Base-by-base conservation (phyloP, 2,113 vertebrate species). In the Elephantulus edwardii region DNA sequence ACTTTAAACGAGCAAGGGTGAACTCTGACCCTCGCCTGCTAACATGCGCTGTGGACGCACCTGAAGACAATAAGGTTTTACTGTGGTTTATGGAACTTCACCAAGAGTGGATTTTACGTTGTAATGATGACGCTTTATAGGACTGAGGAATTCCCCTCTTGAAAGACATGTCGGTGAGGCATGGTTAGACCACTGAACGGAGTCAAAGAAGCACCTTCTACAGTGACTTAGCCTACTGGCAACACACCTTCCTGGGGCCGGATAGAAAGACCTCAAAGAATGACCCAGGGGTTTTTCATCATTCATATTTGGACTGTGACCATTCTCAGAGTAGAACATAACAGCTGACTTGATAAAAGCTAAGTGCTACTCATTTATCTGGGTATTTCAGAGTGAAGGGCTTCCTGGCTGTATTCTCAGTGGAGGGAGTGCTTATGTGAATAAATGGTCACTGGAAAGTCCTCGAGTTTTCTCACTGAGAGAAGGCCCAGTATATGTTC, bases 1-100 rank as follows among this genome's bases (percentile, higher is more conserved):
- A 20, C 13, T 2, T n/a, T 84, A 85, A 80, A 58, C 40, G 70
- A 84, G 46, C 0, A 13, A 82, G 79, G 75, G 90, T 80, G 75
- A 88, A 79, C 62, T 92, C 3, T 74, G 85, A 83, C 66, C 54
- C n/a, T 60, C 66, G 56, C 48, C n/a, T 83, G 71, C 84, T 8
- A n/a, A 88, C 79, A 93, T 77, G 28, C n/a, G 42, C 28, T 64
- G 48, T 74, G 20, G 19, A 12, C 81, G 71, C 28, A 46, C 72
- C 62, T 72, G 54, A 93, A 88, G 64, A 84, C 76, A 75, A 44
- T 16, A 58, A 9, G 58, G 78, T 40, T n/a, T n/a, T 33, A 13
- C 48, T 19, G 42, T 16, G 26, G 64, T 46, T 77, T 74, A 79
- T 62, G 77, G 71, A 82, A 70, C 20, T 52, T 60, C 89, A 75